Evolutionary conservation across 2,113 vertebrate genomes (phyloP), one percentile per base, ranked within the genome.

Genomic region (Callocephalon fimbriatum): DNA sequence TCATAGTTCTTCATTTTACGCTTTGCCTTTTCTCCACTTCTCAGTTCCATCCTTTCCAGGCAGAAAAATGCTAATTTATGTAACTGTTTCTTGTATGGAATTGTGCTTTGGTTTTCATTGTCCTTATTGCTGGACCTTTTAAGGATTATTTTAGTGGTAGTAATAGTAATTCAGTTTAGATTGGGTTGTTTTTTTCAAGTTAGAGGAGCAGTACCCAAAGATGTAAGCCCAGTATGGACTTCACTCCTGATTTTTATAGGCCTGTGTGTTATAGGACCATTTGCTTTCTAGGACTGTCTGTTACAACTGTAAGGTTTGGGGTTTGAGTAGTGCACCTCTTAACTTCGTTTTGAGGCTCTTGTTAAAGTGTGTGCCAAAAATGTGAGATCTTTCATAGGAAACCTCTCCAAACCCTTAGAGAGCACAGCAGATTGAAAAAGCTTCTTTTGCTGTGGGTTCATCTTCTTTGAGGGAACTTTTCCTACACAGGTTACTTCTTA

Each of bases 371-470:
- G 47, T 87, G 15, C 25, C 3, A 0, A 37, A 58, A 81, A 11
- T 40, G 21, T 47, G 85, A 71, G 19, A 15, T 77, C 59, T 73
- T 70, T 66, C 16, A 7, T 6, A 25, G 54, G 40, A 86, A 74
- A 58, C 9, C 7, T 81, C 73, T 74, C 13, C 53, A 74, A 81
- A 56, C 16, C 31, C 25, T 81, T 74, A 12, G 1, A 58, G 77
- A 53, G 6, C 3, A 27, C 20, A 80, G 26, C 35, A 91, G 32
- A 86, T 76, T 59, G 15, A 70, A 80, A 84, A 87, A 62, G 26
- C 8, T 51, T 23, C 4, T 14, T 93, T 89, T 93, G 22, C 48
- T 65, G 0, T 0, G 0, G 35, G 13, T 9, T 91, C 21, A 3
- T 14, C 9, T 68, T 37, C 38, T 78, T 47, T 72, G 53, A 83